Conservation (phyloP, 2,113 vertebrate genomes). For the Amblyornis subalaris region DNA sequence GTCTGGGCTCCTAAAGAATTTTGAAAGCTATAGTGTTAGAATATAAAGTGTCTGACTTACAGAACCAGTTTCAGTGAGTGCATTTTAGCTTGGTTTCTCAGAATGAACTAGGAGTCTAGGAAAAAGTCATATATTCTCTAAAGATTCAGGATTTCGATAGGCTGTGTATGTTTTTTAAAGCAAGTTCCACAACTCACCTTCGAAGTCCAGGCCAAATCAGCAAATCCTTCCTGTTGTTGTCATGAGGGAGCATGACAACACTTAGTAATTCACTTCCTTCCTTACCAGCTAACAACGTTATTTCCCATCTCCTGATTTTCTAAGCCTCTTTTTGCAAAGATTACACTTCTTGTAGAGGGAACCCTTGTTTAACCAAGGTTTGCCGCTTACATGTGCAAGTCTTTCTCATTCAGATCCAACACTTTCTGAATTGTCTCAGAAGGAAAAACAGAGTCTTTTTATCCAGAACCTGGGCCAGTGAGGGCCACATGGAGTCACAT, state of each 20-base stretch:
- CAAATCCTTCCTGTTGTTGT: background rate
- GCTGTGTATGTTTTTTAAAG: background rate
- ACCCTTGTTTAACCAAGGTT: background rate
- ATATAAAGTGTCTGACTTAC: background rate
- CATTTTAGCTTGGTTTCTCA: background rate
- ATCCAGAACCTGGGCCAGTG: fast-evolving
- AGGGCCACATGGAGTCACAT: background rate
- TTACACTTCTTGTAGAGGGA: background rate
- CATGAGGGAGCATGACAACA: background rate
- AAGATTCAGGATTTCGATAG: fast-evolving
- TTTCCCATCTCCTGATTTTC: background rate
- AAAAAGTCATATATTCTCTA: background rate
- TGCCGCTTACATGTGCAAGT: background rate
- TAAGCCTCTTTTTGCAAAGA: background rate
- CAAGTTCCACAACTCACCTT: background rate
- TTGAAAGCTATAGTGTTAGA: background rate
- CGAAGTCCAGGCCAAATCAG: background rate
- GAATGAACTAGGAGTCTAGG: background rate
- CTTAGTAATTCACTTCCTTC: background rate
- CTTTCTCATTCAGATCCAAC: background rate
- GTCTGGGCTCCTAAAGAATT: background rate
- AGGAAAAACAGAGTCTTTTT: background rate
- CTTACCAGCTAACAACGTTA: fast-evolving
- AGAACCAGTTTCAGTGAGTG: background rate
- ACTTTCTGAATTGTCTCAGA: background rate